These are phyloP conservation scores for Muscina levida DNA, from an alignment of 2,888 invertebrate genomes.

Conservation along the genomic window DNA sequence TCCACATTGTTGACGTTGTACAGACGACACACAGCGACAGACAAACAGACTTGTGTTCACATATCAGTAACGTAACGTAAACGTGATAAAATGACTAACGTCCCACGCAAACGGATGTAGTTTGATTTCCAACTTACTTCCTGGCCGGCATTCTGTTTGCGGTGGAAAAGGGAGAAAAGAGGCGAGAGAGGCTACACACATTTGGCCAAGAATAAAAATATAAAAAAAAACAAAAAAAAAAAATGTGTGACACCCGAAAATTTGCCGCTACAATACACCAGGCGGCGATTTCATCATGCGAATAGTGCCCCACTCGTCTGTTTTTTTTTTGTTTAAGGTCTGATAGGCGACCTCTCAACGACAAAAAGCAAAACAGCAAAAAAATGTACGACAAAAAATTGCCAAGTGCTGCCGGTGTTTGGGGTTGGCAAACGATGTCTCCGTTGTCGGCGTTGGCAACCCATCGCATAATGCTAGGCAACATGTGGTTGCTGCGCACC, in stretches of 20 bases:
- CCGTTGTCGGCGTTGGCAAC: constrained; percentile 31
- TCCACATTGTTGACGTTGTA: not conserved
- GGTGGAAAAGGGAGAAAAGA: too few species aligned
- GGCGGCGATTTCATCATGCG: not conserved
- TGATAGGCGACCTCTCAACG: too few species aligned
- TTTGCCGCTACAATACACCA: constrained; percentile 25
- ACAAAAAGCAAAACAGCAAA: not conserved
- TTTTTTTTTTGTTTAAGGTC: constrained; percentile 5
- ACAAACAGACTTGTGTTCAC: constrained; percentile 17
- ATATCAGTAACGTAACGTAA: not conserved
- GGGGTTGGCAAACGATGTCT: not conserved
- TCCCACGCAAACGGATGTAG: constrained; percentile 56
- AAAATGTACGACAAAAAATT: too few species aligned
- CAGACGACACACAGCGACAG: not conserved
- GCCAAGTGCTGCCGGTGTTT: not conserved
- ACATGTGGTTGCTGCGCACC: constrained; percentile 49
- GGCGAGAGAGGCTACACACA: too few species aligned
- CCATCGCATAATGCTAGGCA: constrained; percentile 18
- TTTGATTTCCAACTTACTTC: constrained; percentile 49
- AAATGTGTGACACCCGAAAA: constrained; percentile 18
- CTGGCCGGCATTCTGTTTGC: constrained; percentile 1
- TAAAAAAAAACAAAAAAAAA: not conserved
- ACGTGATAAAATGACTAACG: constrained; percentile 37
- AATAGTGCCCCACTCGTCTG: too few species aligned
- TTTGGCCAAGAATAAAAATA: not conserved